Conservation (phyloP, 2,888 invertebrate genomes). For the Leptopterna dolabrata region DNA sequence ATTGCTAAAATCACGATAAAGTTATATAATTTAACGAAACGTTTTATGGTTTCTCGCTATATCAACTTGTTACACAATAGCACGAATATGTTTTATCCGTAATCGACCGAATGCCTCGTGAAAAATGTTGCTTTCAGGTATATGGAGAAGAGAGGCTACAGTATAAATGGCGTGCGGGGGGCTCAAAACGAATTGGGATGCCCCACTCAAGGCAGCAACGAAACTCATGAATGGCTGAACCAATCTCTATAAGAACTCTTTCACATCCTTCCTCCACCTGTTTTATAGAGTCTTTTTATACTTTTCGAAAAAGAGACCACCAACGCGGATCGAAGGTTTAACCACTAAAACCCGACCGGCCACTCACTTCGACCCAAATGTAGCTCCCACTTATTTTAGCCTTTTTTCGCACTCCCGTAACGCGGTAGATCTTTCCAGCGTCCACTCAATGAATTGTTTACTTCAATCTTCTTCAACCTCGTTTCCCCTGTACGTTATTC, state of each 20-base stretch:
- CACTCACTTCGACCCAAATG: neutral
- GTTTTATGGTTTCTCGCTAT: no score
- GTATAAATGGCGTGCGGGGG: neutral
- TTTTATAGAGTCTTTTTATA: neutral
- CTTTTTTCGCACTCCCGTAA: neutral
- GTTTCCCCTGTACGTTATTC: neutral
- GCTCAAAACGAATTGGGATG: neutral
- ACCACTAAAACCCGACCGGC: neutral
- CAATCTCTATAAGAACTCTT: neutral
- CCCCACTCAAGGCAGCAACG: neutral
- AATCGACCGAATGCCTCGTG: no score
- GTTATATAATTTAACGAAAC: no score
- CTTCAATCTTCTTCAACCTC: neutral
- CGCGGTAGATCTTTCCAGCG: neutral
- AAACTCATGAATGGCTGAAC: neutral
- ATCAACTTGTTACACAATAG: no score
- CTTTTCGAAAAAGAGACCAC: neutral
- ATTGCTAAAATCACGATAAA: no score
- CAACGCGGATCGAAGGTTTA: neutral
- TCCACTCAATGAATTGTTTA: slow-evolving; percentile 28
- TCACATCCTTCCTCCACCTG: neutral
- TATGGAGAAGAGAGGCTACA: neutral
- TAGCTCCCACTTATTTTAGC: neutral
- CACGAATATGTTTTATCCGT: no score
- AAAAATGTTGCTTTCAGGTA: no score